Conservation (phyloP, 53 echinoderm and acorn worm genomes). For the Astropecten irregularis region DNA sequence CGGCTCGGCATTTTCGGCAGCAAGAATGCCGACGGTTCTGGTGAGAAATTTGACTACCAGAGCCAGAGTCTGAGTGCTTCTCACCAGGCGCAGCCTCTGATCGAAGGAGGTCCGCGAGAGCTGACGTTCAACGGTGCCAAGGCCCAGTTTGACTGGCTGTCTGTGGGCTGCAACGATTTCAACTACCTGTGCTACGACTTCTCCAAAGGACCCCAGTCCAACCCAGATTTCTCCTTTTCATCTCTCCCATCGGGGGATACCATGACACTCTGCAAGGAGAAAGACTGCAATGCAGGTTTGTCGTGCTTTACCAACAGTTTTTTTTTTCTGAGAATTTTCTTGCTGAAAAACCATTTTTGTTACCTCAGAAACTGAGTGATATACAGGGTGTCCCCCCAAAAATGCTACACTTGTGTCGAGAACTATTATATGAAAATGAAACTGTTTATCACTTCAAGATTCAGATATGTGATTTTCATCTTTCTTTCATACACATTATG, state of each 20-base stretch:
- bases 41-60: constrained; percentile 81
- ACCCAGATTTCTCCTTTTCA: constrained; percentile 64
- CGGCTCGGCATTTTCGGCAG: constrained; percentile 84
- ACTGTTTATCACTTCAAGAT: too few species aligned
- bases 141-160: constrained; percentile 72
- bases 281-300: constrained; percentile 67
- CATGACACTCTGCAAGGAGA: constrained; percentile 68
- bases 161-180: constrained; percentile 87
- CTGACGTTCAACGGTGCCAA: constrained; percentile 63
- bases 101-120: constrained; percentile 28
- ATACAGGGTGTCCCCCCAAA: too few species aligned
- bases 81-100: constrained; percentile 58
- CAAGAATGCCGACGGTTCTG: constrained; percentile 73
- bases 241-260: constrained; percentile 63
- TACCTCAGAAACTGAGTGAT: too few species aligned
- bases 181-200: constrained; percentile 77
- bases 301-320: not conserved
- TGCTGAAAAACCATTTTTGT: too few species aligned
- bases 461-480: too few species aligned
- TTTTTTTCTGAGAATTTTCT: too few species aligned
- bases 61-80: constrained; percentile 67
- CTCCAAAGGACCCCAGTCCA: constrained; percentile 62
- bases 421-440: too few species aligned
- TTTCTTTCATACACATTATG: too few species aligned
- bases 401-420: too few species aligned